phyloP scores from a whole-genome alignment of 1,140 invertebrate genomes.

The Neodiprion virginianus region DNA sequence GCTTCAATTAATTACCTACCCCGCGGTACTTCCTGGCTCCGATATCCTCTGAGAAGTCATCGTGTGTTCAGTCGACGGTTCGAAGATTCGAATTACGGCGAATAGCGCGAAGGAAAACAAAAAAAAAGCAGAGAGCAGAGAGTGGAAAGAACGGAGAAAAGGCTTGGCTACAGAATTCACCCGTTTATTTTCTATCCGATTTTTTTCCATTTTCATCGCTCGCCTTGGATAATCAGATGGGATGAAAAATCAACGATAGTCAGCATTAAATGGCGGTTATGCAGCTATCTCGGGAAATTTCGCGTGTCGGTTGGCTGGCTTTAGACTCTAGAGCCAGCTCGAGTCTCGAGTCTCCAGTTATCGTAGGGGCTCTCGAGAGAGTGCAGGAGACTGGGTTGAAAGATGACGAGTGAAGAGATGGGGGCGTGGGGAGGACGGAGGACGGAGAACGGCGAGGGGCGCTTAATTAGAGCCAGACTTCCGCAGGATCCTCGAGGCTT shows the following conservation, averaged over 20 bases:
- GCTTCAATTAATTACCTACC: constrained; percentile 10
- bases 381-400: constrained; percentile 49
- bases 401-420: constrained; percentile 60
- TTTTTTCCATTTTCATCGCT: too few species aligned
- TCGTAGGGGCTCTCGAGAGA: constrained; percentile 29
- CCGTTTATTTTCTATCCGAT: too few species aligned
- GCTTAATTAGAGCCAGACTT: constrained; percentile 63
- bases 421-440: constrained; percentile 34
- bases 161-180: too few species aligned
- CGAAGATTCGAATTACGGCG: constrained; percentile 1
- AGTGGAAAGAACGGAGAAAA: background rate
- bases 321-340: background rate
- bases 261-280: background rate
- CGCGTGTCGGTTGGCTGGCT: background rate
- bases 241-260: background rate
- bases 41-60: constrained; percentile 38
- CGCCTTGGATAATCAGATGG: too few species aligned
- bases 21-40: constrained; percentile 10
- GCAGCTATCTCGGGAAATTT: background rate
- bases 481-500: constrained; percentile 61
- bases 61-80: constrained; percentile 48
- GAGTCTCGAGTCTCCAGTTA: background rate
- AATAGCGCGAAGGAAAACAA: background rate
- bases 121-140: too few species aligned
- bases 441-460: constrained; percentile 32